Evolutionary conservation across 1,140 invertebrate species (phyloP), one percentile per base, ranked within the genome.

Genomic region (Leptonema lineaticorne): DNA sequence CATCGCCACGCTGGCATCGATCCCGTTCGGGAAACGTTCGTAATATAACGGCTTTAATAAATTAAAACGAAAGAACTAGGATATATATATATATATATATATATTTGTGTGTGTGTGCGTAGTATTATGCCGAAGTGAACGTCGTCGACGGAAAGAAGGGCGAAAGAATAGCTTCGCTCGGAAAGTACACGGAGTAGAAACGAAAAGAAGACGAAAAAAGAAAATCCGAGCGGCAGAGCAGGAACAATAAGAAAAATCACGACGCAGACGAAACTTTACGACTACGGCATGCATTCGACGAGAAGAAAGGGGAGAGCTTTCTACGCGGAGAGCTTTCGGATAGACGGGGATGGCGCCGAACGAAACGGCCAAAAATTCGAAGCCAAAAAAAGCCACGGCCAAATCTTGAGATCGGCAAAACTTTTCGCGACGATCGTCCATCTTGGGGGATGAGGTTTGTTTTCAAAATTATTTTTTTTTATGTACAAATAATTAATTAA

Each of bases 11-110:
- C 27, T 41, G 33, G 41, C 59, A 63, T 63, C 59, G 59, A 63
- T 63, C 33, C 59, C 7, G 59, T 45, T 28, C 11, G 59, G 29
- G 24, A 63, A 30, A 46, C 59, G 22, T 33, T 22, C 33, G 41
- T 45, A 33, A 59, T 59, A 59, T 41, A 59, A 59, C 57, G 28
- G 57, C 28, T 27, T 63, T 63, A 63, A 63, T 63, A 63, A 63
- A 63, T 63, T 63, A 30, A 63, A 63, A 63, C 26, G 29, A 14
- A 53, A 53, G 27, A 22, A 24, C 37, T n/a, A 45, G 16, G 24
- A 53, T 53, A 53, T 27, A 53, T 22, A 53, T 22, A 53, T 53
- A 27, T 7, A 20, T n/a, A n/a, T n/a, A n/a, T n/a, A n/a, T n/a
- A n/a, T n/a, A n/a, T n/a, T n/a, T n/a, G n/a, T n/a, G n/a, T n/a